A percentile compares a stretch with the other conserved stretches of the same genome.
phyloP scores from a whole-genome alignment of 2,113 vertebrate species.

The Phyllostomus hastatus region DNA sequence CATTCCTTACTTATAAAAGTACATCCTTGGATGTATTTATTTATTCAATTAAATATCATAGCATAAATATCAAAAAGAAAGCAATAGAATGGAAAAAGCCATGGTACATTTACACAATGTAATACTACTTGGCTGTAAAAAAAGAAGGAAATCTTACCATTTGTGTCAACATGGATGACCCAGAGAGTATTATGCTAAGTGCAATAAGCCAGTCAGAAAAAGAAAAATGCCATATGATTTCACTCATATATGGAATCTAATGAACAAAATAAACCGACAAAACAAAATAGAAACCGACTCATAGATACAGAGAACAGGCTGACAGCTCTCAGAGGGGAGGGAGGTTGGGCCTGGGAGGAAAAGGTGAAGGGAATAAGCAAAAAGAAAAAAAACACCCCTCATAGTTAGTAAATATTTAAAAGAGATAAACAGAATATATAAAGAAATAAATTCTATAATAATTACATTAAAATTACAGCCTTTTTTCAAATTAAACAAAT shows the following conservation, averaged over 20 bases:
- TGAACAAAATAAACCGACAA: not conserved
- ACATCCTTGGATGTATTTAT: not conserved
- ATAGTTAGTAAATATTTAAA: not conserved
- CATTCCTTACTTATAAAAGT: not conserved
- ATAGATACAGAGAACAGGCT: not conserved
- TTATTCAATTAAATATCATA: not conserved
- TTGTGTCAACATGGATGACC: not conserved
- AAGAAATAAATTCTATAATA: constrained; percentile 9
- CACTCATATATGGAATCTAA: not conserved
- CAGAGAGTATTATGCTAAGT: not conserved
- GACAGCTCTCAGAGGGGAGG: not conserved
- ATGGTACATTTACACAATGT: not conserved
- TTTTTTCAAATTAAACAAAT: constrained; percentile 9
- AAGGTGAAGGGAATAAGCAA: not conserved
- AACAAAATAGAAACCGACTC: not conserved
- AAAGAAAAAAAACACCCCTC: not conserved
- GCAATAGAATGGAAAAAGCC: not conserved
- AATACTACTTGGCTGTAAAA: not conserved
- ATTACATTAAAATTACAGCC: not conserved
- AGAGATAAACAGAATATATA: not conserved
- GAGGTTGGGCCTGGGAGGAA: not conserved
- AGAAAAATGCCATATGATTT: not conserved
- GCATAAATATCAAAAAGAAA: constrained; percentile 17
- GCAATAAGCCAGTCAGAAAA: not conserved
- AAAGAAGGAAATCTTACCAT: not conserved